phyloP scores from a whole-genome alignment of 2,888 invertebrate species.

The Melinaea menophilus region DNA sequence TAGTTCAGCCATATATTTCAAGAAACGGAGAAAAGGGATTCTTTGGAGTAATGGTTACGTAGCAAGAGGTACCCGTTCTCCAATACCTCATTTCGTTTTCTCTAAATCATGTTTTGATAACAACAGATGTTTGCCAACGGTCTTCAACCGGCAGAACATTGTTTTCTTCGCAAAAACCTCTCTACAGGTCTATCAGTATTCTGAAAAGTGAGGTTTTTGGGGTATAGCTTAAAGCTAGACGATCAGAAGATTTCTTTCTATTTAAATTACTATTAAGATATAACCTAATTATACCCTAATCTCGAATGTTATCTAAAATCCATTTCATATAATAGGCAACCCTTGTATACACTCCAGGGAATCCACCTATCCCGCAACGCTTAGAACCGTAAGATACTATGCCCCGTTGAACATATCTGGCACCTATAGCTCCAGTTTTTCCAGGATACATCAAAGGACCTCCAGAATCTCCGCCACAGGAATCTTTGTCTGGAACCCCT shows the following conservation, averaged over 20 bases:
- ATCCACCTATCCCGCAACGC: constrained; percentile 67
- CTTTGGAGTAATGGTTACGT: no score
- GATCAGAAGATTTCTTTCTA: neutral
- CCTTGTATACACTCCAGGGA: constrained; percentile 80
- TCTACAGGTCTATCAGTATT: no score
- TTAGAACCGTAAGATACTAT: constrained; percentile 78
- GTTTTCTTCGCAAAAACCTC: no score
- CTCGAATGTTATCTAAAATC: constrained; percentile 74
- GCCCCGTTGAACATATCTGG: constrained; percentile 78
- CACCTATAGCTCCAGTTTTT: constrained; percentile 44
- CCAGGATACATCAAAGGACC: constrained; percentile 78
- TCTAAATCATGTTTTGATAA: no score
- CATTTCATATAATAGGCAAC: constrained; percentile 76
- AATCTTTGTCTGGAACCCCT: constrained; percentile 74
- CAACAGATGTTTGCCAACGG: no score
- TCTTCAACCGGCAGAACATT: no score
- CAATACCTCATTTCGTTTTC: no score
- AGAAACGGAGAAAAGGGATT: no score
- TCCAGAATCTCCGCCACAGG: constrained; percentile 83
- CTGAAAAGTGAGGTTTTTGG: no score
- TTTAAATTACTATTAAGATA: constrained; percentile 14
- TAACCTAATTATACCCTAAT: constrained; percentile 8
- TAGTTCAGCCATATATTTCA: no score
- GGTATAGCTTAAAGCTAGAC: neutral
- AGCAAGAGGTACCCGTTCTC: no score